Percentiles rank a stretch among this genome's conserved stretches.
Evolutionary conservation across 1,140 invertebrate genomes (phyloP).

Genomic region (Pararge aegeria): DNA sequence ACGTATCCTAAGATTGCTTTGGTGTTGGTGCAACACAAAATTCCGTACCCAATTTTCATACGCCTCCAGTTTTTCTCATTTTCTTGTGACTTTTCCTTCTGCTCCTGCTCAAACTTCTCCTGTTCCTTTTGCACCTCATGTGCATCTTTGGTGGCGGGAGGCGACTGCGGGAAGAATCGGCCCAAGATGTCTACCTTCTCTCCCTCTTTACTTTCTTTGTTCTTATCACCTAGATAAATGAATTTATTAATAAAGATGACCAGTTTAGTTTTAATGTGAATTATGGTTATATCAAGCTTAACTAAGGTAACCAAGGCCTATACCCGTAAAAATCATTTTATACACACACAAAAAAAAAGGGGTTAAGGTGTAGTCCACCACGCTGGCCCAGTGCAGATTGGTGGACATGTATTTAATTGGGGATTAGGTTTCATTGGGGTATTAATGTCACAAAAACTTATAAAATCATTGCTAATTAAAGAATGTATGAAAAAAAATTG

Average conservation of each 20-base stretch:
- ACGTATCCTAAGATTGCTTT: too few species aligned
- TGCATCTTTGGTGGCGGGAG: constrained; percentile 48
- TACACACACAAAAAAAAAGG: too few species aligned
- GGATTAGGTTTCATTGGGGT: too few species aligned
- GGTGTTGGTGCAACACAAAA: background rate
- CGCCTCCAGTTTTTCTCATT: constrained; percentile 82
- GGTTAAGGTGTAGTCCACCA: too few species aligned
- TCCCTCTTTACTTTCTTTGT: constrained; percentile 41
- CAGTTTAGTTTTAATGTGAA: background rate
- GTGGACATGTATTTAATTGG: too few species aligned
- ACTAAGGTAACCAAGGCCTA: too few species aligned
- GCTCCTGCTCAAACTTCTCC: constrained; percentile 74
- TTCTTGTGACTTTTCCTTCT: constrained; percentile 75
- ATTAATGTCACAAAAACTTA: too few species aligned
- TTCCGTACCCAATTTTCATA: constrained; percentile 81
- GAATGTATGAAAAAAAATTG: too few species aligned
- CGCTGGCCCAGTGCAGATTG: too few species aligned
- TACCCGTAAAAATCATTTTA: too few species aligned
- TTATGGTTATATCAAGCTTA: too few species aligned
- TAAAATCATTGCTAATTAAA: too few species aligned
- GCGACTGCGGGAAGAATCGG: constrained; percentile 68
- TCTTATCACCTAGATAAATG: constrained; percentile 48
- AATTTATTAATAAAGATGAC: background rate
- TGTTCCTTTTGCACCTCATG: constrained; percentile 73
- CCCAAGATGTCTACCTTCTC: constrained; percentile 71